phyloP scores from a whole-genome alignment of 2,113 vertebrate genomes.

The Rhabdomys dilectus region DNA sequence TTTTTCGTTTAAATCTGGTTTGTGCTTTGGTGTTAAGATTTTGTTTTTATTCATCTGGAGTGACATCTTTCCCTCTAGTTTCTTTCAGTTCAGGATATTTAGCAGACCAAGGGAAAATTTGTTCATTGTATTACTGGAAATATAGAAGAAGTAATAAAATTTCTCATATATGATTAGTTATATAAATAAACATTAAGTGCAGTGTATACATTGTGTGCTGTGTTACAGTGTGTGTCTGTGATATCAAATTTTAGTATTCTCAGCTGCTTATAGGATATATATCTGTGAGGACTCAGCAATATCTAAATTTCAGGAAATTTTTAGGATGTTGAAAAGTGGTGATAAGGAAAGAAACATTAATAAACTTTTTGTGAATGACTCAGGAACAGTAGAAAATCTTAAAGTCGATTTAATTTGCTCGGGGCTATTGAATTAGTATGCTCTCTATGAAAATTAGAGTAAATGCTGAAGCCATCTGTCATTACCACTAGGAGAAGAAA shows the following conservation, averaged over 20 bases:
- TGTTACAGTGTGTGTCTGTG: background rate
- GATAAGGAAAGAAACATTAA: slow-evolving; percentile 52
- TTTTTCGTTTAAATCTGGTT: slow-evolving; percentile 27
- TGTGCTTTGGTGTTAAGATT: background rate
- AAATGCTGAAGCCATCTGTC: slow-evolving; percentile 75
- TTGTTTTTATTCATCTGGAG: slow-evolving; percentile 43
- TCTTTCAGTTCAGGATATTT: slow-evolving; percentile 57
- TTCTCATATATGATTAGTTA: background rate
- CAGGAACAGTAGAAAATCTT: slow-evolving; percentile 61
- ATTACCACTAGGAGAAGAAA: slow-evolving; percentile 68
- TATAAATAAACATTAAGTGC: background rate
- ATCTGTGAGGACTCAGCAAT: background rate
- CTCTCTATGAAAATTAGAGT: slow-evolving; percentile 73
- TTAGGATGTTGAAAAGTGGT: slow-evolving; percentile 25
- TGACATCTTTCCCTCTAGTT: slow-evolving; percentile 56
- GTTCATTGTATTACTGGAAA: slow-evolving; percentile 26
- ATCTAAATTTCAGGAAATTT: slow-evolving; percentile 44
- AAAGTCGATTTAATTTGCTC: slow-evolving; percentile 69
- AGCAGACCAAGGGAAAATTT: slow-evolving; percentile 53
- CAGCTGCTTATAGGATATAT: background rate
- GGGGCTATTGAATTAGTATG: slow-evolving; percentile 66
- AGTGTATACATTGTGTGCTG: background rate
- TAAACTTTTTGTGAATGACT: slow-evolving; percentile 66
- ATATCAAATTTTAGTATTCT: slow-evolving; percentile 25
- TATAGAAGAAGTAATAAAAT: slow-evolving; percentile 35